Evolutionary conservation across 1,140 invertebrate species (phyloP), one percentile per base, ranked within the genome.

Genomic region (Drosophila repleta): DNA sequence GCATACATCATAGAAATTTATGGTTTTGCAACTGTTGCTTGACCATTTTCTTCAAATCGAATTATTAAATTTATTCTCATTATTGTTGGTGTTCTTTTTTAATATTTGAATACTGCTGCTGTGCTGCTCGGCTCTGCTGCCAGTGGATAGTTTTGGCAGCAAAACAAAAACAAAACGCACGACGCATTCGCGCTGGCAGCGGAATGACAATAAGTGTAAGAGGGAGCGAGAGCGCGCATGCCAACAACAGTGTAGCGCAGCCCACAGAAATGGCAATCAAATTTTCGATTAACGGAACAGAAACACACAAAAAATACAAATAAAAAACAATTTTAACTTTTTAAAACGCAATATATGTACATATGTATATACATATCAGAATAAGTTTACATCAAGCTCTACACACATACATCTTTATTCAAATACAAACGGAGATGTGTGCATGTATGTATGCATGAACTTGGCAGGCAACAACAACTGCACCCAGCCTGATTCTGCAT

Each of bases 131-230:
- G 26, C 6, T 6, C 26, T 49, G 29, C 41, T 70, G 41, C 41
- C 61, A 52, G 37, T 39, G 18, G 37, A 21, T 15, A 51, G 68
- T 60, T 61, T 85, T 83, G 61, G 53, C 76, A 79, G 69, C 69
- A 81, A 83, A 74, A 81, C 79, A 78, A 85, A 85, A 81, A 77
- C 82, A 87, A 85, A 74, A 70, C 66, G 29, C 29, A 6, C 6
- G 29, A 29, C 29, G 39, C 65, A 81, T 60, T 37, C 77, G 35
- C 32, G 61, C 48, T 41, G 57, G 43, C 17, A 53, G 26, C 39
- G 43, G 45, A 43, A 55, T 66, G 69, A 32, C 32, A 79, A 26
- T 15, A 55, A 41, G 49, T 48, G 73, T 20, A 24, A 6, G 77
- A 53, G 45, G 35, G 41, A 56, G 58, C 49, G 52, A 75, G 66